A percentile compares a stretch with the other conserved stretches of the same genome.
These are phyloP conservation scores for Scaptodrosophila latifasciaeformis DNA, from an alignment of 2,888 invertebrate species.

Conservation along the genomic window DNA sequence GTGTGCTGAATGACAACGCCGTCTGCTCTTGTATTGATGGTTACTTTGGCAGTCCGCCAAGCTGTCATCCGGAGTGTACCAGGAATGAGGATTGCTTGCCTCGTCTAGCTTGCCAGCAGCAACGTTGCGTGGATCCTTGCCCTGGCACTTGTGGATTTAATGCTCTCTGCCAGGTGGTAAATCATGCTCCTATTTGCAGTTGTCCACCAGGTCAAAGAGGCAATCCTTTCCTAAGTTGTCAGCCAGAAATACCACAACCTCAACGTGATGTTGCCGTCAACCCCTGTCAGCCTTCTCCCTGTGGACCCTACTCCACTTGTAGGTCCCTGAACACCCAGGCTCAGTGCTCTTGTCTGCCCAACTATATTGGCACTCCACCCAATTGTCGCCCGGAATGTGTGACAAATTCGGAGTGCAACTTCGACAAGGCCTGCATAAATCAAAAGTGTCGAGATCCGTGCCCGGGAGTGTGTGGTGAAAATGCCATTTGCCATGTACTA, in stretches of 20 bases:
- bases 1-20: conserved; percentile 76
- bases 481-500: conserved; percentile 78
- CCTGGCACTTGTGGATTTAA: conserved; percentile 84
- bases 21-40: conserved; percentile 85
- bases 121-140: conserved; percentile 88
- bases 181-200: conserved; percentile 87
- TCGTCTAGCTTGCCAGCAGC: conserved; percentile 85
- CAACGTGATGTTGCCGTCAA: conserved; percentile 45
- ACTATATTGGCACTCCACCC: conserved; percentile 82
- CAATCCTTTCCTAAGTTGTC: conserved; percentile 84
- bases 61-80: conserved; percentile 86
- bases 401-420: conserved; percentile 82
- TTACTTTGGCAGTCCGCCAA: conserved; percentile 85
- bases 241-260: conserved; percentile 65
- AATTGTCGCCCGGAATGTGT: conserved; percentile 83
- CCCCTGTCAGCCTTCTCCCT: conserved; percentile 77
- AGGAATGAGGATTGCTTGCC: conserved; percentile 85
- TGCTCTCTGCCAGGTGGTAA: conserved; percentile 84
- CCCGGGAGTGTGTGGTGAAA: conserved; percentile 79
- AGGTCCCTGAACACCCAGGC: conserved; percentile 74
- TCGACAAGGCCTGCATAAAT: conserved; percentile 81
- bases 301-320: conserved; percentile 78
- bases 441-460: conserved; percentile 85
- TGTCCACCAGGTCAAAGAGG: conserved; percentile 83
- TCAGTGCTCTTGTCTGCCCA: conserved; percentile 80